Percentiles rank a stretch among this genome's conserved stretches.
Evolutionary conservation across 2,797 vertebrate species (phyloP).

Genomic region (Siniperca undulata): DNA sequence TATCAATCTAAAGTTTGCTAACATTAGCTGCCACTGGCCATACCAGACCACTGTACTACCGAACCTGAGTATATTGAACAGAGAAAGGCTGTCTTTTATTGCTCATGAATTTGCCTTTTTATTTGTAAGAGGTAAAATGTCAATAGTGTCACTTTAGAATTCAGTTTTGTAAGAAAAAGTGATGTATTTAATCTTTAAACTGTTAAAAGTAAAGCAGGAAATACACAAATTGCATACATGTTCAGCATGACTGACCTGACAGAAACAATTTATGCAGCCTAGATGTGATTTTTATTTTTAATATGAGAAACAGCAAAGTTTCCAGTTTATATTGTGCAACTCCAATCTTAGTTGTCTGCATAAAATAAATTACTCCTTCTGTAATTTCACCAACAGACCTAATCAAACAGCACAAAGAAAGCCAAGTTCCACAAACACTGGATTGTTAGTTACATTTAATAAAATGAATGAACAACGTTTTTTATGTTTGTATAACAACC

Average conservation of each 20-base stretch:
- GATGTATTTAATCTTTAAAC: not conserved
- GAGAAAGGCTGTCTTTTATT: not conserved
- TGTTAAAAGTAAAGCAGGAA: not conserved
- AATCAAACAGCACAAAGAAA: conserved; percentile 19
- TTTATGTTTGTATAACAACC: conserved; percentile 3
- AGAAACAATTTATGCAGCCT: conserved; percentile 4
- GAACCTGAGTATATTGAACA: not conserved
- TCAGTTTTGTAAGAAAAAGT: not conserved
- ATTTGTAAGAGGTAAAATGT: not conserved
- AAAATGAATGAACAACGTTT: not conserved
- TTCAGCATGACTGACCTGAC: not conserved
- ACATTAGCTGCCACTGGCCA: not conserved
- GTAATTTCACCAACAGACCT: not conserved
- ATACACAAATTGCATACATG: not conserved
- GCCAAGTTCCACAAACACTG: not conserved
- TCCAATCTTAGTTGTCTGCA: conserved; percentile 3
- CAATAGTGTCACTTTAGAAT: not conserved
- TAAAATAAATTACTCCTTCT: not conserved
- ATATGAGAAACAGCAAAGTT: not conserved
- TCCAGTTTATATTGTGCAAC: not conserved
- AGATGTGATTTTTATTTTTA: not conserved
- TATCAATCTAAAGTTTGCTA: no score
- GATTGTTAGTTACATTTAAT: not conserved
- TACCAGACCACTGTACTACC: not conserved
- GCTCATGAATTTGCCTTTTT: not conserved